A percentile compares a stretch with the other conserved stretches of the same genome.
phyloP scores from a whole-genome alignment of 2,113 vertebrate genomes.

The Cephalopterus ornatus region DNA sequence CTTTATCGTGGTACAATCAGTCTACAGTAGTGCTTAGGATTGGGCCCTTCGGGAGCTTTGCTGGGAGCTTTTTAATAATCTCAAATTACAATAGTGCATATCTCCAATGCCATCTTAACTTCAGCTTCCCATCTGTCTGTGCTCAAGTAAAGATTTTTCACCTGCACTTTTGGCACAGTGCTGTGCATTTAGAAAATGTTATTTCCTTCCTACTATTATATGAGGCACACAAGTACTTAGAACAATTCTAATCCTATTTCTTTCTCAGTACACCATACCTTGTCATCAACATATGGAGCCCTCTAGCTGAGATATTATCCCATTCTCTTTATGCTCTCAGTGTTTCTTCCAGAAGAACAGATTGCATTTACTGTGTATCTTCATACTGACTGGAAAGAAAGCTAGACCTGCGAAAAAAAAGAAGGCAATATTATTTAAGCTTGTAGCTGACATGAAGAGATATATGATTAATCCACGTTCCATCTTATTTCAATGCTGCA shows the following conservation, averaged over 20 bases:
- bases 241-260: conserved; percentile 49
- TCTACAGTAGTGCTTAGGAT: not conserved
- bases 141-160: conserved; percentile 48
- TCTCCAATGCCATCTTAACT: not conserved
- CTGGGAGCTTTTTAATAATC: conserved; percentile 43
- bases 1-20: not conserved
- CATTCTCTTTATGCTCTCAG: conserved; percentile 12
- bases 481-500: not conserved
- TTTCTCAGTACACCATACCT: conserved; percentile 21
- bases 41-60: not conserved
- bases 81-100: conserved; percentile 20
- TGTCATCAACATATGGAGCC: conserved; percentile 56
- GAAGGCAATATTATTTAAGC: not conserved
- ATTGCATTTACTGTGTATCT: conserved; percentile 33
- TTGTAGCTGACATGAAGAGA: not conserved
- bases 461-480: not conserved
- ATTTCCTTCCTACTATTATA: conserved; percentile 36
- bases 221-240: conserved; percentile 37
- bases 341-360: conserved; percentile 38
- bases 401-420: not conserved
- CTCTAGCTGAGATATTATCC: conserved; percentile 56
- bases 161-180: conserved; percentile 28
- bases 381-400: not conserved
- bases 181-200: conserved; percentile 17
- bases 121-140: conserved; percentile 43